Evolutionary conservation across 2,113 vertebrate genomes (phyloP), one percentile per base, ranked within the genome.

Genomic region (Rhinogobius similis): DNA sequence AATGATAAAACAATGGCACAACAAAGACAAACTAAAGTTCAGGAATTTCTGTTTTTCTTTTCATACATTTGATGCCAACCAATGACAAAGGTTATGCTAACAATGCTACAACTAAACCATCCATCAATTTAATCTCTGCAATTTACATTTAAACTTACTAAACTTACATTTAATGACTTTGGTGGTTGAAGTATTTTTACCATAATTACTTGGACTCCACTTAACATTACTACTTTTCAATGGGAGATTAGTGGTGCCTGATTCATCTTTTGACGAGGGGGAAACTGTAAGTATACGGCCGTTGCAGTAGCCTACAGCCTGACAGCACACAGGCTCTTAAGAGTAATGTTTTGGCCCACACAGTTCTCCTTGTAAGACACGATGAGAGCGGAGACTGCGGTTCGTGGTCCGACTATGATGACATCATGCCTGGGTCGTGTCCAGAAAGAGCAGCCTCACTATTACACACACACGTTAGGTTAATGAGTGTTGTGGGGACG

Each of bases 371-470:
- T 76, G 69, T 21, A 83, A 80, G 70, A 68, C 73, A 63, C 77
- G 78, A 62, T 79, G 81, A 76, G 75, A 79, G 69, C 74, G 75
- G 84, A 77, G 67, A 72, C 24, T 72, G 77, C 24, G 39, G 80
- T 89, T 77, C 76, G 69, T 52, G 81, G 69, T 70, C 77, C 76
- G 83, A 38, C 73, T 87, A 83, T 70, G 73, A 82, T 87, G 62
- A 89, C 84, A 83, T 89, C 84, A 88, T 82, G 62, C 75, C 64
- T 65, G 77, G 81, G 62, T 67, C 66, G 62, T 67, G 65, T 81
- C 70, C 71, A 58, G 79, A 81, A 73, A 82, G 0, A 0, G 64
- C 87, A 85, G 77, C 11, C 66, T 66, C 72, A 68, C 77, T 80
- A 74, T 72, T 83, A 72, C 58, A 36, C 65, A 68, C 73, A 68